phyloP scores from a whole-genome alignment of 2,797 vertebrate genomes.

The Sparus aurata region DNA sequence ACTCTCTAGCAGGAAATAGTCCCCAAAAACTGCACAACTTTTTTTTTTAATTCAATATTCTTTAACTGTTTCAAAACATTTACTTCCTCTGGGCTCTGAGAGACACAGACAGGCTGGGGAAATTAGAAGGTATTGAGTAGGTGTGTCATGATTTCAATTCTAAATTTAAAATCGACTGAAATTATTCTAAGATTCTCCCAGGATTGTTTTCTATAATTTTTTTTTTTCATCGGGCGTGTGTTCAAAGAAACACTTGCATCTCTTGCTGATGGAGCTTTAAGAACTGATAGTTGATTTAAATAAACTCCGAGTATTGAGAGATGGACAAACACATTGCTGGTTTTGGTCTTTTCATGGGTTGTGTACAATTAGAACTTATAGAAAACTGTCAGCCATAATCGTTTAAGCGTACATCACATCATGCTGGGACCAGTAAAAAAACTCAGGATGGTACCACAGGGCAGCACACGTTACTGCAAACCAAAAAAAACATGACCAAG shows the following conservation, averaged over 20 bases:
- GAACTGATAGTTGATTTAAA: too few relatives aligned
- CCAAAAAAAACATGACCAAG: not conserved
- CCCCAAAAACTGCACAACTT: not conserved
- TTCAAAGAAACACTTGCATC: too few relatives aligned
- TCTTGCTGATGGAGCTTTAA: too few relatives aligned
- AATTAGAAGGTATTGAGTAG: not conserved
- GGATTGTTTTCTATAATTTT: too few relatives aligned
- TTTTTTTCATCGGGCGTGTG: too few relatives aligned
- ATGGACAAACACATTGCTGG: not conserved
- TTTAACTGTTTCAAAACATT: not conserved
- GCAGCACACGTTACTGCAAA: not conserved
- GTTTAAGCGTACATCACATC: conserved; percentile 24
- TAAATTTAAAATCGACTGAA: too few relatives aligned
- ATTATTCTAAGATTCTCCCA: too few relatives aligned
- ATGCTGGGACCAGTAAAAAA: conserved; percentile 42
- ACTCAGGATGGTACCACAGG: not conserved
- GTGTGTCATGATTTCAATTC: too few relatives aligned
- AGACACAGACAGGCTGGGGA: not conserved
- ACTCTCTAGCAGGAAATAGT: not conserved
- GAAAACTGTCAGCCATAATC: not conserved
- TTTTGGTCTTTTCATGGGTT: conserved; percentile 11
- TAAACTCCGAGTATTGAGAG: not conserved
- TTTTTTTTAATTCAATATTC: not conserved
- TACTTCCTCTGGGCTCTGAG: not conserved
- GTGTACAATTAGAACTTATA: conserved; percentile 4